Evolutionary conservation across 2,113 vertebrate species (phyloP).

Genomic region (Xyrauchen texanus): DNA sequence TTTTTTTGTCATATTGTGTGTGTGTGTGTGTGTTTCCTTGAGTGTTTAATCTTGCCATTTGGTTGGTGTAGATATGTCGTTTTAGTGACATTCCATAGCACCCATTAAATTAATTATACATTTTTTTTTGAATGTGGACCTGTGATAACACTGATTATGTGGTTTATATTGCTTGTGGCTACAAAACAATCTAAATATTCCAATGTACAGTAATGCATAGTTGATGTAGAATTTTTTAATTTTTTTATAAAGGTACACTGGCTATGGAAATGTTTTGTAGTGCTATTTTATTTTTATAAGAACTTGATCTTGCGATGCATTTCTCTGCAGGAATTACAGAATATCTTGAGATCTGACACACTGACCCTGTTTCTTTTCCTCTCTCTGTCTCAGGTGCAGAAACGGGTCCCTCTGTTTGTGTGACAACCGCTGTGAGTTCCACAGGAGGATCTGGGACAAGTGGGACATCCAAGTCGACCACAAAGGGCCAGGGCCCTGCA

Average conservation of each 20-base stretch:
- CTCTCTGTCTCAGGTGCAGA: conserved; percentile 75
- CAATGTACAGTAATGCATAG: no score
- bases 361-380: neutral
- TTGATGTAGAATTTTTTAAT: no score
- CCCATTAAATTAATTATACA: neutral
- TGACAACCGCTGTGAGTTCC: conserved; percentile 72
- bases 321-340: neutral
- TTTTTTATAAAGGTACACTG: no score
- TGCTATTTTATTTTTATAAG: no score
- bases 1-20: neutral
- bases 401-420: conserved; percentile 68
- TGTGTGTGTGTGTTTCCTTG: neutral
- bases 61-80: neutral
- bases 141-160: no score
- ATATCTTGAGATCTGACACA: neutral
- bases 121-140: no score
- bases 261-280: no score
- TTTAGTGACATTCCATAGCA: neutral
- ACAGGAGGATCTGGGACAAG: conserved; percentile 65
- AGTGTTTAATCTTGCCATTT: neutral
- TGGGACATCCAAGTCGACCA: conserved; percentile 78
- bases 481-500: conserved; percentile 74
- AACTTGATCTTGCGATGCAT: neutral
- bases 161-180: no score
- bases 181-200: no score